Evolutionary conservation across 2,797 vertebrate species (phyloP), one percentile per base, ranked within the genome.

Genomic region (Novumbra hubbsi): DNA sequence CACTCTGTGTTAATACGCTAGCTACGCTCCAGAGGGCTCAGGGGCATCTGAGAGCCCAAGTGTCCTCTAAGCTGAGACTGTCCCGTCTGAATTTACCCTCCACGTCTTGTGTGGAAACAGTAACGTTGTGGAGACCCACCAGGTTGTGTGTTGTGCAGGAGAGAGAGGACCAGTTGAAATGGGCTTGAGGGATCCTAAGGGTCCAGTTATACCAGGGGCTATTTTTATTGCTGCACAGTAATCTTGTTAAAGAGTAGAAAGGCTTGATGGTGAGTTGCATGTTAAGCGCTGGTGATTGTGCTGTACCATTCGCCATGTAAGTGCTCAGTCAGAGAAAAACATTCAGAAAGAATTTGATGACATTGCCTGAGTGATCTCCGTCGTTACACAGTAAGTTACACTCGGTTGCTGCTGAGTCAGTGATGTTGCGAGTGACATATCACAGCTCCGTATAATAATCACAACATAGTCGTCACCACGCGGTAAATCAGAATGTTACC

Each of bases 31-130:
- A 83, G 79, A 85, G 89, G 85, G 57, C 76, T 11, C 74, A 77
- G 85, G 55, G 85, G 82, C 80, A 80, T 82, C 78, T 70, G 78
- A 85, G 81, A 88, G 80, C 77, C 82, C 83, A 68, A 87, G 83
- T 87, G 85, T 84, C 76, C 72, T 73, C 79, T 78, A 87, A 80
- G 76, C 83, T 78, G 49, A 75, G 71, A 65, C 76, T 81, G 76
- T 75, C 76, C 72, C 76, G 67, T 76, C 78, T 78, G 65, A 79
- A 72, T 65, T 73, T 45, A 52, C 68, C 48, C 48, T 57, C 65
- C 67, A 75, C 34, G 60, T 55, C n/a, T 67, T 41, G 50, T 21
- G 70, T 38, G 30, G 12, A 55, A 71, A 32, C 70, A 7, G 32
- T 21, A 19, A 17, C 55, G 17, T 71, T 6, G 70, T 24, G 50